Conservation (phyloP, 1,140 invertebrate genomes). For the Drosophila nasuta region DNA sequence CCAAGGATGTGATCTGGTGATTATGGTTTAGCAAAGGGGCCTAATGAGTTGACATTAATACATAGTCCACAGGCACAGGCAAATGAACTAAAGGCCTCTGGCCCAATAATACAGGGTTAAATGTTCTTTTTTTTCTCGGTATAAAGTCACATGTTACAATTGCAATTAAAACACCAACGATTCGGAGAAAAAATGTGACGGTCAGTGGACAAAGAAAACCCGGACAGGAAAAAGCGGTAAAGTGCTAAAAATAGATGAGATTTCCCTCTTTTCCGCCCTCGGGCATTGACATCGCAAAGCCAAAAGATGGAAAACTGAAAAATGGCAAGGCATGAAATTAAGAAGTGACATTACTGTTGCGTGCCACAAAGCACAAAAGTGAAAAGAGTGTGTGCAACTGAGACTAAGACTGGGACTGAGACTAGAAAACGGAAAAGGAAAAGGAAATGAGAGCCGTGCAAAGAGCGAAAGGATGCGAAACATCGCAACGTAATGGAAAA, state of each 20-base stretch:
- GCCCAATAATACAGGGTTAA: background rate
- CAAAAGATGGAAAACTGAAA: constrained; percentile 31
- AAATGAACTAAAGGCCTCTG: constrained; percentile 16
- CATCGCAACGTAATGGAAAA: constrained; percentile 20
- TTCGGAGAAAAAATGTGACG: background rate
- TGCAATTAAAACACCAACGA: constrained; percentile 35
- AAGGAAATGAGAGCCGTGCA: constrained; percentile 26
- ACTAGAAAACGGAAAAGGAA: constrained; percentile 6
- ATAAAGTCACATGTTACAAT: constrained; percentile 35
- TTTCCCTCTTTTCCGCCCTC: background rate
- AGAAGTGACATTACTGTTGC: constrained; percentile 12
- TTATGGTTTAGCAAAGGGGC: constrained; percentile 59
- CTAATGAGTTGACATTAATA: constrained; percentile 78
- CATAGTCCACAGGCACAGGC: constrained; percentile 18
- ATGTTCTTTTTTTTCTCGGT: too few relatives aligned
- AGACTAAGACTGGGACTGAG: background rate
- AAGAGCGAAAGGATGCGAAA: constrained; percentile 24
- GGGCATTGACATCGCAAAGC: constrained; percentile 36
- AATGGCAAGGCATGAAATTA: constrained; percentile 28
- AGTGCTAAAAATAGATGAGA: background rate
- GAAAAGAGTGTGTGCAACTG: background rate
- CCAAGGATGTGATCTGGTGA: constrained; percentile 49
- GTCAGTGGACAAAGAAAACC: background rate
- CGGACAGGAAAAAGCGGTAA: constrained; percentile 16
- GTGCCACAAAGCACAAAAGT: constrained; percentile 9